A percentile compares a stretch with the other conserved stretches of the same genome.
Conservation (phyloP, 2,113 vertebrate genomes). For the Ameiurus melas region DNA sequence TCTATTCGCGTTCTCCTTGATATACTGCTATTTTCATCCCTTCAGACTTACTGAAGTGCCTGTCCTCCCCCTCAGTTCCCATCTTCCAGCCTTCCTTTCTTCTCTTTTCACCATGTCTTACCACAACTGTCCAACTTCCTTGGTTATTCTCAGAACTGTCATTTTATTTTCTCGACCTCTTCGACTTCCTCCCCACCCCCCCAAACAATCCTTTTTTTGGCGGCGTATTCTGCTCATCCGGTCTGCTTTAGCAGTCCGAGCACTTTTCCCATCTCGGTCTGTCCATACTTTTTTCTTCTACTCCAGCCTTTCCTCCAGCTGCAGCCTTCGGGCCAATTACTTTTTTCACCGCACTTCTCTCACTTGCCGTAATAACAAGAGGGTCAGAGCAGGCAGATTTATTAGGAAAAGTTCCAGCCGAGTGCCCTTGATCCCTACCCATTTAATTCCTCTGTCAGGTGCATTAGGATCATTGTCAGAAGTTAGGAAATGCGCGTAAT, state of each 20-base stretch:
- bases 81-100: background rate
- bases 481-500: constrained; percentile 43
- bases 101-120: constrained; percentile 3
- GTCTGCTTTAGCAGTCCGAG: constrained; percentile 19
- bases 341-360: constrained; percentile 25
- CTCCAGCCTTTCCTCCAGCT: background rate
- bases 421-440: constrained; percentile 43
- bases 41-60: constrained; percentile 34
- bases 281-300: constrained; percentile 1
- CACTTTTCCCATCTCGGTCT: background rate
- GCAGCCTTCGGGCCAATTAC: constrained; percentile 28
- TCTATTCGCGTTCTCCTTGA: constrained; percentile 13
- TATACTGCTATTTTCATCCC: constrained; percentile 35
- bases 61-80: constrained; percentile 34
- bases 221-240: background rate
- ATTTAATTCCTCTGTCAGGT: constrained; percentile 51
- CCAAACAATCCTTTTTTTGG: too few species aligned
- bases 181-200: background rate
- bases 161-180: constrained; percentile 8
- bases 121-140: background rate
- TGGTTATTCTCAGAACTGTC: constrained; percentile 24
- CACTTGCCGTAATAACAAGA: constrained; percentile 39
- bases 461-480: constrained; percentile 54
- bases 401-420: constrained; percentile 52
- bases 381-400: constrained; percentile 47